These are phyloP conservation scores for Cheirogaleus medius DNA, from an alignment of 2,113 vertebrate species.

Conservation along the genomic window DNA sequence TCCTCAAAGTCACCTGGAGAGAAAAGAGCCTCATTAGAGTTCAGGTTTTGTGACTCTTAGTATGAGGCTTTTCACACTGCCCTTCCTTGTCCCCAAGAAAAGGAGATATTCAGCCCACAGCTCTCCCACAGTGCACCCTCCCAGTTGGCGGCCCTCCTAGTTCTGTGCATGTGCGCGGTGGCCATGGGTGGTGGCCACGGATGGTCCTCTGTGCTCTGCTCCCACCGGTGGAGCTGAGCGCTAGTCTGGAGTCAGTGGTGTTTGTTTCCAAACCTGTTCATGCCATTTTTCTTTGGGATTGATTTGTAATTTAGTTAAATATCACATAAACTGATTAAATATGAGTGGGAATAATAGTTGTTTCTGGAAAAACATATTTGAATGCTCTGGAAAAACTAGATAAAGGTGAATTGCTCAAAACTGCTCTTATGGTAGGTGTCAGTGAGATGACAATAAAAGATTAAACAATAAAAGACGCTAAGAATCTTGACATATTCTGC, in stretches of 20 bases:
- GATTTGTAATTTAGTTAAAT: not conserved
- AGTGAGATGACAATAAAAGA: not conserved
- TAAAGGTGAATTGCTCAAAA: not conserved
- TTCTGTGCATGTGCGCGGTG: not conserved
- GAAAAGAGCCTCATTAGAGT: not conserved
- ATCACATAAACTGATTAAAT: not conserved
- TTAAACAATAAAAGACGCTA: no score
- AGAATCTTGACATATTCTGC: not conserved
- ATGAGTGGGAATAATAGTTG: not conserved
- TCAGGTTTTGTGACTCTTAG: not conserved
- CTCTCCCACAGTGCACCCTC: rapidly evolving
- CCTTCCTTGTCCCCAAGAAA: no score
- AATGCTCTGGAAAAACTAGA: not conserved
- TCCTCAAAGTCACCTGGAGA: not conserved
- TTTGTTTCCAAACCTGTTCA: not conserved
- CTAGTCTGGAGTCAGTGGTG: not conserved
- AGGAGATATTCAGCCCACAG: no score
- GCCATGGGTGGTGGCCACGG: rapidly evolving
- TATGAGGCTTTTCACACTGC: not conserved
- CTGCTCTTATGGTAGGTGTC: not conserved
- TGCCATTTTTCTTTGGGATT: not conserved
- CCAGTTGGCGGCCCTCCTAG: not conserved
- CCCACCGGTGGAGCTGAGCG: not conserved
- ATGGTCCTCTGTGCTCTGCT: not conserved
- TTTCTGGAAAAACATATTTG: not conserved